These are phyloP conservation scores for Chionodraco myersi DNA, from an alignment of 2,113 vertebrate species.

Conservation along the genomic window DNA sequence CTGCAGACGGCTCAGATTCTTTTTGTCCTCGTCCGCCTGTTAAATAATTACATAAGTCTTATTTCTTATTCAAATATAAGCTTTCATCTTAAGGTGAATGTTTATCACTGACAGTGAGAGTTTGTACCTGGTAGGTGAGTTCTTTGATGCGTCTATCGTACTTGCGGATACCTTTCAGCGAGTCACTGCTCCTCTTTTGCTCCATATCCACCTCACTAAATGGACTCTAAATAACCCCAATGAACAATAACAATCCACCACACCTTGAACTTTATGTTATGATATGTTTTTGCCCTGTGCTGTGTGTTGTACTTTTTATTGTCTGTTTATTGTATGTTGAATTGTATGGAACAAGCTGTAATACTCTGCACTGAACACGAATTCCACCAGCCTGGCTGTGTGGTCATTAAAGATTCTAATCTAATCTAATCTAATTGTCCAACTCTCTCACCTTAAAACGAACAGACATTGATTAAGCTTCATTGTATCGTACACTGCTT, in stretches of 20 bases:
- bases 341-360: no score
- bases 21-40: conserved; percentile 85
- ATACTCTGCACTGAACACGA: no score
- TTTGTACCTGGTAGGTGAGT: conserved; percentile 54
- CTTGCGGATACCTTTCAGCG: conserved; percentile 59
- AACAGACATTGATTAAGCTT: not conserved
- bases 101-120: conserved; percentile 56
- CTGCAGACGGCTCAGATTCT: conserved; percentile 86
- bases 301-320: no score
- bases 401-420: no score
- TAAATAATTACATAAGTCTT: not conserved
- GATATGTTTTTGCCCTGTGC: no score
- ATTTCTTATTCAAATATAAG: not conserved
- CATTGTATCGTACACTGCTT: not conserved
- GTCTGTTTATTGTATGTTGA: no score
- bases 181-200: conserved; percentile 74
- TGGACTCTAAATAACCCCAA: no score
- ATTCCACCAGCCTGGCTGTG: no score
- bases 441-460: conserved; percentile 81
- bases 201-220: conserved; percentile 74
- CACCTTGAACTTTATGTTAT: no score
- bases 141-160: conserved; percentile 64
- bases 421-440: conserved; percentile 68
- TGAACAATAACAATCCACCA: no score
- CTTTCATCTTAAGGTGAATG: not conserved